Evolutionary conservation across 2,797 vertebrate genomes (phyloP).

Genomic region (Lycodopsis pacificus): DNA sequence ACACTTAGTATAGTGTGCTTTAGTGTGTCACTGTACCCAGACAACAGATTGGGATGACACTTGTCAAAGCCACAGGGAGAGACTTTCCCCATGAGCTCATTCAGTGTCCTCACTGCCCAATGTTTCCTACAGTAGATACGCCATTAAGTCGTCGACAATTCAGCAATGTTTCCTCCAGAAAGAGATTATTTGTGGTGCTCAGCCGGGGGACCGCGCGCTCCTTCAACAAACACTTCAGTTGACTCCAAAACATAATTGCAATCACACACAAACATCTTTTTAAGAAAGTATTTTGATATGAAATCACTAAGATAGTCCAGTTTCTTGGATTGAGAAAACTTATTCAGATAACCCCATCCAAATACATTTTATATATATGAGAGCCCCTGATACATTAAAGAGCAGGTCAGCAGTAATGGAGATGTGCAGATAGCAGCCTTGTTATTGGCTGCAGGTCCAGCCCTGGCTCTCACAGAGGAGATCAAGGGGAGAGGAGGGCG

Average conservation of each 20-base stretch:
- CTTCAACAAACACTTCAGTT: conserved; percentile 16
- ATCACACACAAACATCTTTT: conserved; percentile 5
- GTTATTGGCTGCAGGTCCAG: conserved; percentile 45
- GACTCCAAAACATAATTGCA: conserved; percentile 18
- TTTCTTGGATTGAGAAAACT: neutral
- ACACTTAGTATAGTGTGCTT: neutral
- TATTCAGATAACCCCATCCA: neutral
- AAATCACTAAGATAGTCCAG: neutral
- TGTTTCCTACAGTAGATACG: conserved; percentile 17
- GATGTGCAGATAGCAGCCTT: conserved; percentile 23
- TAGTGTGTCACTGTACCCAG: neutral
- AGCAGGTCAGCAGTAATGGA: conserved; percentile 42
- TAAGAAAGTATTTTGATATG: neutral
- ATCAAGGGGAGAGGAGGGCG: conserved; percentile 38
- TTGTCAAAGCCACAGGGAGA: conserved; percentile 19
- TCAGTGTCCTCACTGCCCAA: neutral
- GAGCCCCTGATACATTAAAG: conserved; percentile 15
- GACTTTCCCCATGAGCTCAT: conserved; percentile 15
- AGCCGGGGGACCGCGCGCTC: conserved; percentile 4
- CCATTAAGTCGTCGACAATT: neutral
- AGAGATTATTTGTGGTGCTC: conserved; percentile 26
- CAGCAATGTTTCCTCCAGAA: conserved; percentile 18
- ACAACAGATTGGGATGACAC: neutral
- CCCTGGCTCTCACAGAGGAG: conserved; percentile 27
- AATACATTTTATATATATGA: neutral